A percentile compares a stretch with the other conserved stretches of the same genome.
These are phyloP conservation scores for Dufourea novaeangliae DNA, from an alignment of 1,140 invertebrate species.

Conservation along the genomic window DNA sequence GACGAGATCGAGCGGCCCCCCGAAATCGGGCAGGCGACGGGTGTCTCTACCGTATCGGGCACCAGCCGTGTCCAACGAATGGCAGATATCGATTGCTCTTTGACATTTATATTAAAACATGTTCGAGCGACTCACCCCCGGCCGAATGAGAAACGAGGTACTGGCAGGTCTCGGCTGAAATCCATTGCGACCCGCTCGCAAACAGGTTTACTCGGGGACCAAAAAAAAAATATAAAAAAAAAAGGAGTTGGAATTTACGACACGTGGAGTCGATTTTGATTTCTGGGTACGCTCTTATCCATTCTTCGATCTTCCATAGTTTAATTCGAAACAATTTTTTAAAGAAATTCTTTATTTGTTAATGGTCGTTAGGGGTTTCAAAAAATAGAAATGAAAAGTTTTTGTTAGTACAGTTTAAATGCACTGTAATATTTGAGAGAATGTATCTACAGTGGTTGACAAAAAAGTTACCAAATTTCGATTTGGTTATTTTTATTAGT, in stretches of 20 bases:
- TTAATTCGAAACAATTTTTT: too few species aligned
- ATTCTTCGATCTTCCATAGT: too few species aligned
- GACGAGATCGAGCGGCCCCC: constrained; percentile 31
- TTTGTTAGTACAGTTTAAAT: too few species aligned
- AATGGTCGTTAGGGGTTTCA: too few species aligned
- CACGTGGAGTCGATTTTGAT: background rate
- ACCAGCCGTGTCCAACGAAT: constrained; percentile 29
- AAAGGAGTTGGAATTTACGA: background rate
- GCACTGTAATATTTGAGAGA: too few species aligned
- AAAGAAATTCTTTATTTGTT: too few species aligned
- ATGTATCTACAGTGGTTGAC: too few species aligned
- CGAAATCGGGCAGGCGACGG: too few species aligned
- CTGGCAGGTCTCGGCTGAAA: constrained; percentile 47
- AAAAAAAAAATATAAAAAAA: too few species aligned
- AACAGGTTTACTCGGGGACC: constrained; percentile 33
- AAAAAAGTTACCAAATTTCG: too few species aligned
- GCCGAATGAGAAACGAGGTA: constrained; percentile 39
- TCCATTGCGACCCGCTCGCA: constrained; percentile 25
- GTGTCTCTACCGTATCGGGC: constrained; percentile 12
- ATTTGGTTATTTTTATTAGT: too few species aligned
- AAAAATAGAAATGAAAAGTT: too few species aligned
- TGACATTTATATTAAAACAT: constrained; percentile 63
- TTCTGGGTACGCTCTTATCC: background rate
- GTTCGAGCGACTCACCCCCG: constrained; percentile 29
- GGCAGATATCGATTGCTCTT: constrained; percentile 60